phyloP scores from a whole-genome alignment of 2,113 vertebrate species.

The Delphinapterus leucas region DNA sequence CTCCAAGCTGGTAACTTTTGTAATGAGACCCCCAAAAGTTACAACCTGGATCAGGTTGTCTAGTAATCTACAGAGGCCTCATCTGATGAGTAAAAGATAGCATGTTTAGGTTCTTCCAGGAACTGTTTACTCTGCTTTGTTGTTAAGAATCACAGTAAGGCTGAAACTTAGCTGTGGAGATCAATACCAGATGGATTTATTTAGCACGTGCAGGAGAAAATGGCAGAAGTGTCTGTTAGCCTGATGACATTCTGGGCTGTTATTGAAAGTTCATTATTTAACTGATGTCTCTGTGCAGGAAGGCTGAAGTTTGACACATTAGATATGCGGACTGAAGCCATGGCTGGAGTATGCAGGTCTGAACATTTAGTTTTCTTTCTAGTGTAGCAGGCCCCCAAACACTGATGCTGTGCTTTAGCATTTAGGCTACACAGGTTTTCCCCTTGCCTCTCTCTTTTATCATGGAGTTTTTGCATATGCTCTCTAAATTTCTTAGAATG shows the following conservation, averaged over 20 bases:
- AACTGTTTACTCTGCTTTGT: constrained; percentile 61
- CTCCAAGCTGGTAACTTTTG: not conserved
- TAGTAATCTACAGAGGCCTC: constrained; percentile 51
- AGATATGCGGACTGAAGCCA: not conserved
- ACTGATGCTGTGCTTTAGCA: not conserved
- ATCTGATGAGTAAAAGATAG: constrained; percentile 65
- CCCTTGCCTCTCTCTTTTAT: not conserved
- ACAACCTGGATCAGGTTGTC: constrained; percentile 8
- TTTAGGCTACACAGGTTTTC: not conserved
- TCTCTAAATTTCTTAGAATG: constrained; percentile 13
- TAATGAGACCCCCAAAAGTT: constrained; percentile 46
- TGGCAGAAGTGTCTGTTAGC: constrained; percentile 66
- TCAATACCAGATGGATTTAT: constrained; percentile 76
- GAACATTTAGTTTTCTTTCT: not conserved
- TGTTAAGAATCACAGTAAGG: constrained; percentile 51
- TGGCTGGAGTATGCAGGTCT: not conserved
- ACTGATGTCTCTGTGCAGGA: constrained; percentile 46
- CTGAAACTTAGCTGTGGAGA: constrained; percentile 52
- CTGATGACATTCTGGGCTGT: constrained; percentile 69
- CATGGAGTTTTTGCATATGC: not conserved
- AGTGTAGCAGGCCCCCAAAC: not conserved
- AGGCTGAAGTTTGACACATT: constrained; percentile 56
- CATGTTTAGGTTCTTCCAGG: constrained; percentile 55
- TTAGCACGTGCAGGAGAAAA: constrained; percentile 58
- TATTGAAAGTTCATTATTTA: constrained; percentile 76